Evolutionary conservation across 1,140 invertebrate species (phyloP).

Genomic region (Drosophila nebulosa): DNA sequence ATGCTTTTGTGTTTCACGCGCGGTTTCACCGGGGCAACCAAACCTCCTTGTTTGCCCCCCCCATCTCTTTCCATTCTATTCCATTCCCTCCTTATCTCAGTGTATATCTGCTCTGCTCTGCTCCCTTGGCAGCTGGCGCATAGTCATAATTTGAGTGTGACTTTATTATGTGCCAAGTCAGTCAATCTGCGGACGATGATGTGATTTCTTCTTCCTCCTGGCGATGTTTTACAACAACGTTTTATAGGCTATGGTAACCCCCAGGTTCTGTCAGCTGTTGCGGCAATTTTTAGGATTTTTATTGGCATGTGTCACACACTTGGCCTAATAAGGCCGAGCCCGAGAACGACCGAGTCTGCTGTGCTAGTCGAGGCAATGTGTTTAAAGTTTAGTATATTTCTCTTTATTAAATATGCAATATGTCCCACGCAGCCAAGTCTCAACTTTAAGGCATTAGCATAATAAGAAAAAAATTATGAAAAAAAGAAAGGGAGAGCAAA

Average conservation of each 20-base stretch:
- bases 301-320: slow-evolving; percentile 56
- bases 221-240: slow-evolving; percentile 31
- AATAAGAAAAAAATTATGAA: slow-evolving; percentile 36
- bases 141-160: slow-evolving; percentile 75
- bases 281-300: slow-evolving; percentile 48
- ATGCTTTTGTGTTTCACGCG: slow-evolving; percentile 75
- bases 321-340: slow-evolving; percentile 19
- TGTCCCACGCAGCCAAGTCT: background rate
- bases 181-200: slow-evolving; percentile 70
- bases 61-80: background rate
- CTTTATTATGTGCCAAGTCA: slow-evolving; percentile 77
- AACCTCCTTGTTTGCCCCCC: background rate
- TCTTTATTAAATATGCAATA: slow-evolving; percentile 57
- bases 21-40: slow-evolving; percentile 71
- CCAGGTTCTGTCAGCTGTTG: slow-evolving; percentile 18
- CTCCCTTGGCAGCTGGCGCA: slow-evolving; percentile 42
- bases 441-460: slow-evolving; percentile 66
- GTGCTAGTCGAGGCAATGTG: background rate
- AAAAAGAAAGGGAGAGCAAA: background rate
- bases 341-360: background rate
- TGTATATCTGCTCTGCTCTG: background rate
- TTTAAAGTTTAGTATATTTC: slow-evolving; percentile 35
- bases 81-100: background rate
- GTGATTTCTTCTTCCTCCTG: slow-evolving; percentile 32
- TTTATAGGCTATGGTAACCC: slow-evolving; percentile 20